phyloP scores from a whole-genome alignment of 2,797 vertebrate species.

The Xiphorhynchus erythropygius region DNA sequence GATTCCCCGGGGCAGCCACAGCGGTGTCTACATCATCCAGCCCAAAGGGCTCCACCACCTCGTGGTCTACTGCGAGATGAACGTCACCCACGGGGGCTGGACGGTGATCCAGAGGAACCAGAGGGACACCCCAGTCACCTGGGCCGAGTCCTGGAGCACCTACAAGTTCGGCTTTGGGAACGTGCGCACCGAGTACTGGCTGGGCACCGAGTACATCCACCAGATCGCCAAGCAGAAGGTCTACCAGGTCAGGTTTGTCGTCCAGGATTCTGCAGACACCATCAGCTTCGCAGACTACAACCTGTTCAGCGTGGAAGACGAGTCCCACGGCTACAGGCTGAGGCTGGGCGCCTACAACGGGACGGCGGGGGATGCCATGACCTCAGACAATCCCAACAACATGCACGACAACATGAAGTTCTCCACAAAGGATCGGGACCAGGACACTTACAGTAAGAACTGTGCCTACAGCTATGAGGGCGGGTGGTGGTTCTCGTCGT shows the following conservation, averaged over 20 bases:
- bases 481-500: slow-evolving; percentile 59
- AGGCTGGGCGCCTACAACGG: slow-evolving; percentile 56
- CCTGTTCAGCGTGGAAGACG: slow-evolving; percentile 60
- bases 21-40: slow-evolving; percentile 62
- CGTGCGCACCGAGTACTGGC: slow-evolving; percentile 52
- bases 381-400: slow-evolving; percentile 30
- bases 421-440: slow-evolving; percentile 64
- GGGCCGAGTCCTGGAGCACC: slow-evolving; percentile 70
- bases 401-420: slow-evolving; percentile 74
- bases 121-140: slow-evolving; percentile 25
- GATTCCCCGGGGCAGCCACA: slow-evolving; percentile 5
- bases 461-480: slow-evolving; percentile 69
- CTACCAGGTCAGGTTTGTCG: slow-evolving; percentile 64
- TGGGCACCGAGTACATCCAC: slow-evolving; percentile 67
- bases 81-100: slow-evolving; percentile 49
- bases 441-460: slow-evolving; percentile 67
- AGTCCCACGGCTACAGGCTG: slow-evolving; percentile 47
- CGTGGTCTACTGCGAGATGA: slow-evolving; percentile 68
- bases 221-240: slow-evolving; percentile 64
- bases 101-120: slow-evolving; percentile 68
- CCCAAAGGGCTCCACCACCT: slow-evolving; percentile 55
- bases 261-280: slow-evolving; percentile 8
- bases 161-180: slow-evolving; percentile 68
- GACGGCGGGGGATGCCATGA: slow-evolving; percentile 63
- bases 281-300: slow-evolving; percentile 61